phyloP scores from a whole-genome alignment of 64 coral and sea anemone genomes.

The Montipora capricornis region DNA sequence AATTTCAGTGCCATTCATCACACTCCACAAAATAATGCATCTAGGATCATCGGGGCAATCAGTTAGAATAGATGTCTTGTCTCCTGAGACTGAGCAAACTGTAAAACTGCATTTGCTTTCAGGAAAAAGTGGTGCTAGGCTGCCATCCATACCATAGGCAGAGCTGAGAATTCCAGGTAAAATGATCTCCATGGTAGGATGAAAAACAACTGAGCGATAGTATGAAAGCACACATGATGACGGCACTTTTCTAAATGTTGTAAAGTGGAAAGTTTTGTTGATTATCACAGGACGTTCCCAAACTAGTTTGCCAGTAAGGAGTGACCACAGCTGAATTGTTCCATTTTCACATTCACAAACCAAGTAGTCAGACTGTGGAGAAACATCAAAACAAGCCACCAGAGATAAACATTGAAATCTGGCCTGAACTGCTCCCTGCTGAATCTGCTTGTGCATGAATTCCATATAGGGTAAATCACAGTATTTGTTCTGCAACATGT shows the following conservation, averaged over 20 bases:
- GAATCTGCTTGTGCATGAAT: neutral
- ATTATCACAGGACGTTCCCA: neutral
- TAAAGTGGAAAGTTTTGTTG: no score
- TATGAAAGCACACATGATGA: no score
- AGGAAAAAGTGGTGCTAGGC: neutral
- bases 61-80: no score
- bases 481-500: neutral
- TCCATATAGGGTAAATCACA: neutral
- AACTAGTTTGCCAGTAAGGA: neutral
- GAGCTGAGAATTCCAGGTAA: neutral
- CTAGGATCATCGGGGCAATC: no score
- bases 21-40: no score
- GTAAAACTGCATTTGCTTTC: conserved; percentile 3
- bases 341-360: neutral
- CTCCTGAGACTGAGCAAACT: neutral
- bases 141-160: neutral
- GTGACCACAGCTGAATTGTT: neutral
- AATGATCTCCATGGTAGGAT: no score
- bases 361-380: neutral
- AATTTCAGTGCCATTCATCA: no score
- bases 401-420: neutral
- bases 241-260: no score
- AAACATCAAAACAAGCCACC: neutral
- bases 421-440: neutral
- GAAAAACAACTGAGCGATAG: no score